These are phyloP conservation scores for Cephalopachus bancanus DNA, from an alignment of 2,797 vertebrate species.

Conservation along the genomic window DNA sequence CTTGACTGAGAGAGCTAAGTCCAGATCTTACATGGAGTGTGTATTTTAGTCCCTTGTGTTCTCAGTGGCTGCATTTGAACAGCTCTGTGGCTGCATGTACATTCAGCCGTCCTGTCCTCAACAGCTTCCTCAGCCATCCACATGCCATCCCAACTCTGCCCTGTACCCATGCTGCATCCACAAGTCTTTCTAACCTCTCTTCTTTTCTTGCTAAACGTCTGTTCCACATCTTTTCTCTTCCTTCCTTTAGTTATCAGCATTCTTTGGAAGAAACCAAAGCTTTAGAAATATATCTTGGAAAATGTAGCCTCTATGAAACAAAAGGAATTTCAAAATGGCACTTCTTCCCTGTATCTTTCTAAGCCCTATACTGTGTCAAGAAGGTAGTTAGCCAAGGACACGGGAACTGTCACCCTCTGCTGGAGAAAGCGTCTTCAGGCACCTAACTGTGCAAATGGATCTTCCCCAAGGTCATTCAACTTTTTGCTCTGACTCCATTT, in stretches of 20 bases:
- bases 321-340: constrained; percentile 45
- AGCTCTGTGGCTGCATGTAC: neutral
- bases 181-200: neutral
- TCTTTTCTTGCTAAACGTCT: neutral
- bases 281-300: constrained; percentile 15
- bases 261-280: constrained; percentile 38
- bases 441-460: neutral
- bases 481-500: neutral
- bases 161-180: rapidly evolving
- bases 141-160: rapidly evolving
- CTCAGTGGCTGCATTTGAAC: neutral
- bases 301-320: constrained; percentile 3
- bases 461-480: neutral
- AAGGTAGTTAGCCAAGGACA: neutral
- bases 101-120: no score
- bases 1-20: neutral
- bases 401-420: neutral
- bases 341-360: constrained; percentile 47
- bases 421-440: neutral
- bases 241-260: neutral
- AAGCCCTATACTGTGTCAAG: neutral
- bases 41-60: neutral
- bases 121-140: no score
- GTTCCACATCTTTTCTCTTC: neutral
- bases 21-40: neutral